Evolutionary conservation across 2,113 vertebrate species (phyloP), one percentile per base, ranked within the genome.

Genomic region (Blennius ocellaris): DNA sequence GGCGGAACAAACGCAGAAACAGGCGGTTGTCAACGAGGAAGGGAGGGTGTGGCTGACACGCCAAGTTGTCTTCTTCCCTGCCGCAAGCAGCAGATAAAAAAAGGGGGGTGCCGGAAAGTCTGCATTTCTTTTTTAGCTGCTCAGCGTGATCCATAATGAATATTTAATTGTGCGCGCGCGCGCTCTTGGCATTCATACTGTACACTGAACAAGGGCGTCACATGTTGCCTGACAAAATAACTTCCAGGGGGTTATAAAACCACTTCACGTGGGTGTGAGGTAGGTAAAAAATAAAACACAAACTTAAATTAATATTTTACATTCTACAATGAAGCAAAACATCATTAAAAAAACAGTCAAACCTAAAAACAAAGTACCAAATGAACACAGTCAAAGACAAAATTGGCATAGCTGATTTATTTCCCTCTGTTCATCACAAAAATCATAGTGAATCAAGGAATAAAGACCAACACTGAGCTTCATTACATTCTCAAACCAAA

Each of bases 31-130:
- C 69, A 64, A 6, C 7, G 48, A 39, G 17, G 6, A 68, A 57
- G 81, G 81, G 81, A 59, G 81, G 79, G 83, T 61, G 79, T 40
- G 79, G 64, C 30, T 45, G 12, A 7, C 48, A 40, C 37, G 37
- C 0, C 36, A 41, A 11, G 50, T 17, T 39, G 50, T 52, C 8
- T 38, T 30, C 21, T 30, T 30, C 21, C 4, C 21, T 30, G 21
- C 21, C 21, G 21, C 21, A 30, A 30, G 21, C 21, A 30, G 21
- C 21, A 30, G 21, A 30, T 30, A 30, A 30, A 30, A 30, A n/a
- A n/a, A n/a, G n/a, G n/a, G 8, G 9, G 55, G 63, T 55, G 17
- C 41, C 30, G 61, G 21, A 44, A 57, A 54, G 38, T n/a, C 47
- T 8, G 37, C 14, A 37, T 51, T 57, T 40, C 9, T 14, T 3